Evolutionary conservation across 2,888 invertebrate genomes (phyloP).

Genomic region (Ennomos fuscantarius): DNA sequence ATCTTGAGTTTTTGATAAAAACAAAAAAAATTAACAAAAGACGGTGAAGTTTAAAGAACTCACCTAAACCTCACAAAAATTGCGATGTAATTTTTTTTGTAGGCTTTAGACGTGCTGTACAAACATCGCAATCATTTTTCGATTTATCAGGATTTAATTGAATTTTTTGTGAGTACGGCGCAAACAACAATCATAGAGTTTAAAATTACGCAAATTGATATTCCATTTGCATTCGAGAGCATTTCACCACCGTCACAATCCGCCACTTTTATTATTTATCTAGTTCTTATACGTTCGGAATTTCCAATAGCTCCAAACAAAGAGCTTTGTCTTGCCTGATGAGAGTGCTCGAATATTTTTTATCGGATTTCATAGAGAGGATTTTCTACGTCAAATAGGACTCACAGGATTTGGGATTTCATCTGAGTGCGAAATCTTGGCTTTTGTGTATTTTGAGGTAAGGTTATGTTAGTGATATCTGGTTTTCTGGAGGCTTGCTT

Average conservation of each 20-base stretch:
- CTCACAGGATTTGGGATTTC: conserved; percentile 19
- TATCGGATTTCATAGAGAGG: conserved; percentile 44
- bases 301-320: conserved; percentile 51
- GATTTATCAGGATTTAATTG: no score
- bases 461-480: background rate
- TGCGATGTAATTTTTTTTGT: no score
- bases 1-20: no score
- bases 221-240: conserved; percentile 56
- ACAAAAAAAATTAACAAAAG: no score
- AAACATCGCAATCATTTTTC: no score
- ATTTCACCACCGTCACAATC: conserved; percentile 52
- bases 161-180: background rate
- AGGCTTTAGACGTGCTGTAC: no score
- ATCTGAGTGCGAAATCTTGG: conserved; percentile 18
- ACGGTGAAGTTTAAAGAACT: no score
- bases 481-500: conserved; percentile 4
- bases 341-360: conserved; percentile 40
- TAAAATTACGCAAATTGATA: conserved; percentile 64
- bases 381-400: conserved; percentile 31
- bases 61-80: no score
- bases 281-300: conserved; percentile 50
- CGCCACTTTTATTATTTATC: conserved; percentile 65
- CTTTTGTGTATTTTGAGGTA: conserved; percentile 13
- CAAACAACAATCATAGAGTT: conserved; percentile 31
- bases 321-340: conserved; percentile 42